A percentile compares a stretch with the other conserved stretches of the same genome.
Evolutionary conservation across 2,113 vertebrate species (phyloP).

Genomic region (Psammodynastes pulverulentus): DNA sequence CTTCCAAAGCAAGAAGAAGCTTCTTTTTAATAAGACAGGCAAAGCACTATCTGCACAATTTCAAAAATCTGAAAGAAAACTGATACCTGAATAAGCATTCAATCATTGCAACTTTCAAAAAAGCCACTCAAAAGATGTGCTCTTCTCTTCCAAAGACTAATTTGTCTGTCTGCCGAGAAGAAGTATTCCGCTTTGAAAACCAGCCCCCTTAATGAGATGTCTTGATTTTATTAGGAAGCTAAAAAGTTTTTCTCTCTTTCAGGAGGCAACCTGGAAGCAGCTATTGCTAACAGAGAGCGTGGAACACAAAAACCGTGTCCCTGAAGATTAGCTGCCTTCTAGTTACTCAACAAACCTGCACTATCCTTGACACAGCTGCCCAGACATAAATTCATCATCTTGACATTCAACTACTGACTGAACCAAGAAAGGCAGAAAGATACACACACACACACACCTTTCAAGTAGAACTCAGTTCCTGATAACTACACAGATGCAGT

Average conservation of each 20-base stretch:
- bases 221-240: constrained; percentile 32
- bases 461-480: neutral
- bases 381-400: constrained; percentile 3
- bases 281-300: neutral
- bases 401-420: constrained; percentile 26
- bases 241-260: constrained; percentile 11
- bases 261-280: constrained; percentile 21
- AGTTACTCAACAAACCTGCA: constrained; percentile 32
- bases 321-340: constrained; percentile 18
- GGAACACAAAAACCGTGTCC: constrained; percentile 19
- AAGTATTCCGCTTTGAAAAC: neutral
- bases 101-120: neutral
- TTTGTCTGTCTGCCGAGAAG: neutral
- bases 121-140: neutral
- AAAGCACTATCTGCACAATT: neutral
- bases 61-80: neutral
- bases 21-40: neutral
- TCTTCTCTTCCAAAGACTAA: accelerated
- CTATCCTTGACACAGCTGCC: constrained; percentile 7
- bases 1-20: neutral
- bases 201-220: neutral
- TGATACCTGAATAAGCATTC: neutral
- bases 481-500: neutral
- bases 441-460: too few species aligned
- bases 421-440: constrained; percentile 17